Percentiles rank a stretch among this genome's conserved stretches.
These are phyloP conservation scores for Pemphredon lugubris DNA, from an alignment of 2,888 invertebrate species.

Conservation along the genomic window DNA sequence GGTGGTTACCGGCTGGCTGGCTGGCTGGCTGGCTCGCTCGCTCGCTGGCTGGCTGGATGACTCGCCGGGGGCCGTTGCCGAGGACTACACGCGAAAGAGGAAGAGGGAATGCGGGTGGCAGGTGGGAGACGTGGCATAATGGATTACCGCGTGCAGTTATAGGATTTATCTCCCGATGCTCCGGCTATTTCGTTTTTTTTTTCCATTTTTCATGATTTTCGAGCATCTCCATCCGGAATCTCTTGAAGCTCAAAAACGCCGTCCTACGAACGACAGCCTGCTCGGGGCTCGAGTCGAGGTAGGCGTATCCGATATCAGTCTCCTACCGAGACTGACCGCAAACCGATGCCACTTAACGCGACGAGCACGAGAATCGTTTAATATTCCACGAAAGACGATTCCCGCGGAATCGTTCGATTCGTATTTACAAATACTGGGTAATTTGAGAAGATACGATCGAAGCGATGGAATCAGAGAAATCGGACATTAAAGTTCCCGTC, in stretches of 20 bases:
- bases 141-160: conserved; percentile 61
- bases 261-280: no score
- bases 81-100: conserved; percentile 20
- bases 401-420: no score
- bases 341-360: neutral
- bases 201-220: neutral
- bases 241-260: no score
- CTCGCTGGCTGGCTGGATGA: conserved; percentile 12
- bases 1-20: conserved; percentile 22
- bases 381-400: no score
- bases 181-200: conserved; percentile 14
- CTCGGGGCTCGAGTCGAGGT: no score
- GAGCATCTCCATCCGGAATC: no score
- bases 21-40: conserved; percentile 29
- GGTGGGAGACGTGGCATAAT: conserved; percentile 54
- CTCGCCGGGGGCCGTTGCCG: conserved; percentile 40
- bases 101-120: conserved; percentile 28
- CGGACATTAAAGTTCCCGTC: conserved; percentile 1
- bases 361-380: neutral
- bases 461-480: neutral
- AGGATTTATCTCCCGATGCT: conserved; percentile 20
- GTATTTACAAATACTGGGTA: no score
- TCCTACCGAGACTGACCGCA: no score
- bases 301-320: no score
- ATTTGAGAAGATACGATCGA: neutral